Conservation (phyloP, 2,888 invertebrate species). For the Geotrupes spiniger region DNA sequence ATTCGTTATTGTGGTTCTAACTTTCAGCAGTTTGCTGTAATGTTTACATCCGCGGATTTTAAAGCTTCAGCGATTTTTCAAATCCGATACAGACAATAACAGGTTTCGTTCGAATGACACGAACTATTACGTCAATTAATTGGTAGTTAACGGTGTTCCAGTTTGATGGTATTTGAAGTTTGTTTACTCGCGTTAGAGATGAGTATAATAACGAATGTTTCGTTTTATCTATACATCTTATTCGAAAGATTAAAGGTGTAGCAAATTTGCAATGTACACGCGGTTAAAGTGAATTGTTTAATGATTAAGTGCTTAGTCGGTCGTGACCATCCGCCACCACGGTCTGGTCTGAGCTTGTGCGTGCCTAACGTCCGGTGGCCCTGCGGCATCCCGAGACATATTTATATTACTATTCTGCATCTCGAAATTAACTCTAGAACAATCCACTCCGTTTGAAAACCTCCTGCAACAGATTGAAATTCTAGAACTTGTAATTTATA, state of each 20-base stretch:
- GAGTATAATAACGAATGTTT: constrained; percentile 25
- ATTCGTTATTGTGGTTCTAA: no score
- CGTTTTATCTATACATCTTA: constrained; percentile 31
- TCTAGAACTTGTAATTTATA: no score
- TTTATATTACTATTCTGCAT: constrained; percentile 35
- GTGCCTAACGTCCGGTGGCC: constrained; percentile 29
- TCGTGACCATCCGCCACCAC: constrained; percentile 35
- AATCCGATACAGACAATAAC: not conserved
- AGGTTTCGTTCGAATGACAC: constrained; percentile 6
- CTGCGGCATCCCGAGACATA: constrained; percentile 37
- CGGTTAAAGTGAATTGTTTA: constrained; percentile 39
- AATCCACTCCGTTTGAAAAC: constrained; percentile 10
- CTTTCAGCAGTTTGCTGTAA: no score
- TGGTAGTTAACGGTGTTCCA: constrained; percentile 5
- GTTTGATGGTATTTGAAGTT: constrained; percentile 6
- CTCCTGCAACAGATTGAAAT: no score
- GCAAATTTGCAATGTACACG: constrained; percentile 33
- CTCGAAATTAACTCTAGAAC: constrained; percentile 31
- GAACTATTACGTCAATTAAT: constrained; percentile 3
- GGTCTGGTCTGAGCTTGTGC: constrained; percentile 29
- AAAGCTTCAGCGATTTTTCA: not conserved
- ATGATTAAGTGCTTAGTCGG: constrained; percentile 41
- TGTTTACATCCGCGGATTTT: no score
- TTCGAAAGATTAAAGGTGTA: constrained; percentile 31
- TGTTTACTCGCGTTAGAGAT: constrained; percentile 21